Base-by-base conservation (phyloP, 2,888 invertebrate species). In the Platycheirus rosarum region DNA sequence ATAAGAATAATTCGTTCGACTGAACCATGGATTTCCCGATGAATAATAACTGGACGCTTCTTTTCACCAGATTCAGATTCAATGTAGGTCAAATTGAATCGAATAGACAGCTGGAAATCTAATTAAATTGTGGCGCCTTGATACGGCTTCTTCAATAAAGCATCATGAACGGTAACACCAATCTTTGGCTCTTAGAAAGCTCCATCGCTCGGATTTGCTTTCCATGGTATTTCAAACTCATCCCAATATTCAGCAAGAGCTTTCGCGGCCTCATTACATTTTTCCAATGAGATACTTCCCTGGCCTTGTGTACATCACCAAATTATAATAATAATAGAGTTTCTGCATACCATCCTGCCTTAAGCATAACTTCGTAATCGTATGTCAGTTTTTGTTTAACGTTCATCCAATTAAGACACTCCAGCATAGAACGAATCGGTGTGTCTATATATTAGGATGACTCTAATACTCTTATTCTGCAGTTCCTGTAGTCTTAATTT, bases 141-240 rank as follows among this genome's bases (percentile, higher is more conserved):
- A 91, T 97, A 96, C 0, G 95, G 92, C 57, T 99, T 92, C 85
- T 94, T 93, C 76, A 99, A n/a, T n/a, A n/a, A 91, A 0, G 99
- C 99, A 91, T 99, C 99, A 90, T 92, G 94, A 84, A 99, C 97
- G 0, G 97, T 98, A 89, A 99, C 98, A 91, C 99, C 99, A 86
- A 99, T 98, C 92, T 99, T 99, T 0, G 99, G 99, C 0, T 99
- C 99, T 91, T 99, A 99, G 92, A 99, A 99, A 0, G 99, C 99
- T 0, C 99, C 99, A 91, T 99, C 99, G 0, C 96, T 95, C 0
- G 96, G 96, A 91, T 98, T 99, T 85, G 97, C 91, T 74, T 94
- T 94, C 98, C 98, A 99, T 0, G 95, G 94, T 86, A 93, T 91
- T 0, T 97, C 97, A 90, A 97, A 98, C 66, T 93, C 93, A 88